A percentile compares a stretch with the other conserved stretches of the same genome.
Evolutionary conservation across 2,797 vertebrate species (phyloP).

Genomic region (Rhabdophis nuchalis): DNA sequence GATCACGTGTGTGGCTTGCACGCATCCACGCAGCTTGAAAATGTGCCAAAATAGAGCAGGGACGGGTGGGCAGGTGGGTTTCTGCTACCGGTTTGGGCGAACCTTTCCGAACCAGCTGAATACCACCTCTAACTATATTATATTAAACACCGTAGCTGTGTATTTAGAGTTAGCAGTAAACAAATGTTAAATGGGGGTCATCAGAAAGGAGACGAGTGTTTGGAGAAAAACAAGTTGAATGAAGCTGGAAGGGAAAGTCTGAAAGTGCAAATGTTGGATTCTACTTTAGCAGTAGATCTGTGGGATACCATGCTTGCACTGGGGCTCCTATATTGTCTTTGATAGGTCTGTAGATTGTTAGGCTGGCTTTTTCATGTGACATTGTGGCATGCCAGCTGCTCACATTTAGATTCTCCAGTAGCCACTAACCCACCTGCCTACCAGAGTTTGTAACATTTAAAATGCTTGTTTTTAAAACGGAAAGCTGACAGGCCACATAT

Average conservation of each 20-base stretch:
- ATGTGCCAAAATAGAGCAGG: too few species aligned
- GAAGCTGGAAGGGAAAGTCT: neutral
- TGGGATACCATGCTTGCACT: neutral
- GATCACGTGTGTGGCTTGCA: too few species aligned
- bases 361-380: neutral
- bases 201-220: neutral
- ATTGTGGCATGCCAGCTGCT: neutral
- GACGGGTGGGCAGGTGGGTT: too few species aligned
- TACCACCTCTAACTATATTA: neutral
- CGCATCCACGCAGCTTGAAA: too few species aligned
- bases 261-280: neutral
- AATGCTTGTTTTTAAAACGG: neutral
- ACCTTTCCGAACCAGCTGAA: too few species aligned
- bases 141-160: neutral
- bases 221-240: neutral
- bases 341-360: neutral
- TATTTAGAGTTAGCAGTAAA: constrained; percentile 37
- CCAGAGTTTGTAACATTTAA: neutral
- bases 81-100: too few species aligned
- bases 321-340: neutral
- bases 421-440: neutral
- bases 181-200: constrained; percentile 51
- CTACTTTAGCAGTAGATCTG: neutral
- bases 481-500: neutral
- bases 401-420: neutral